A percentile compares a stretch with the other conserved stretches of the same genome.
phyloP scores from a whole-genome alignment of 1,140 invertebrate genomes.

The Papilio glaucus region DNA sequence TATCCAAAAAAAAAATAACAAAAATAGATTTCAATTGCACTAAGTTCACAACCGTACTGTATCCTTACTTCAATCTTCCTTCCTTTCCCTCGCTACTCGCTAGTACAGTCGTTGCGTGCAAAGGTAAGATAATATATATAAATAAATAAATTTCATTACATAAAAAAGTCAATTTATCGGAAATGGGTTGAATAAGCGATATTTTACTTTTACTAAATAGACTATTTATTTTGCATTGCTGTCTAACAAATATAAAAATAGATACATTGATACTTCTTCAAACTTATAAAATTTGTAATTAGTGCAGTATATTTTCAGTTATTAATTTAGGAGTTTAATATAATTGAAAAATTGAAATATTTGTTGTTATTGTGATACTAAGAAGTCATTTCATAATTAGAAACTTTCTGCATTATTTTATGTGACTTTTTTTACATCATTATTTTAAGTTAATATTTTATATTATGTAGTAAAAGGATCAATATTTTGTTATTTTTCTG shows the following conservation, averaged over 20 bases:
- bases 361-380: background rate
- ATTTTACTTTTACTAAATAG: background rate
- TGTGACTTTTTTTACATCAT: background rate
- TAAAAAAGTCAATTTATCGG: background rate
- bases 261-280: background rate
- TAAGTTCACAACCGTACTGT: conserved; percentile 1
- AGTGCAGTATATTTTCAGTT: conserved; percentile 29
- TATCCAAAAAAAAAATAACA: background rate
- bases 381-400: background rate
- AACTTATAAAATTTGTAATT: conserved; percentile 12
- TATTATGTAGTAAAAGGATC: too few relatives aligned
- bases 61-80: conserved; percentile 36
- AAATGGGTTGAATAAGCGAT: background rate
- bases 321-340: background rate
- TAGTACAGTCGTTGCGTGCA: conserved; percentile 45
- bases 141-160: conserved; percentile 28
- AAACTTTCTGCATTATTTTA: background rate
- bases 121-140: conserved; percentile 46
- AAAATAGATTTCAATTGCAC: background rate
- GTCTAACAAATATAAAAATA: background rate
- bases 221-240: conserved; percentile 1
- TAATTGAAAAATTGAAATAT: background rate
- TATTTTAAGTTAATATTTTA: background rate
- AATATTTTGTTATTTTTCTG: too few relatives aligned
- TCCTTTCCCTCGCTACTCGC: conserved; percentile 44